Percentiles rank a stretch among this genome's conserved stretches.
Conservation (phyloP, 2,888 invertebrate species). For the Theretra japonica region DNA sequence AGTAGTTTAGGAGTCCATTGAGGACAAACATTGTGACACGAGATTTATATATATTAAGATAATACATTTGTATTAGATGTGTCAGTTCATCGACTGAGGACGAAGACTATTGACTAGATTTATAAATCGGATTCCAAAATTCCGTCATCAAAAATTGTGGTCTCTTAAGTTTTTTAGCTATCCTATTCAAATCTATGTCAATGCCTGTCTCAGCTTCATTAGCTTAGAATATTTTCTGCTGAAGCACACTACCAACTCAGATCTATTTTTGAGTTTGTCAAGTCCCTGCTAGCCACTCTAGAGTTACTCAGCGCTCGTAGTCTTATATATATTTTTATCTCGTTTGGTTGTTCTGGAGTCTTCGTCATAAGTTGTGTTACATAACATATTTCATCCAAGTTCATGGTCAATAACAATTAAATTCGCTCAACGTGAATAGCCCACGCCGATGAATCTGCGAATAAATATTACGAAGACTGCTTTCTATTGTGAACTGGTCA, state of each 20-base stretch:
- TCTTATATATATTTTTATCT: background rate
- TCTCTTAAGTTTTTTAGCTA: too few species aligned
- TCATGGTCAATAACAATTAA: constrained; percentile 3
- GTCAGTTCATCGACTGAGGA: background rate
- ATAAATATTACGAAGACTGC: background rate
- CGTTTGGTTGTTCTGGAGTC: background rate
- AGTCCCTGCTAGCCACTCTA: background rate
- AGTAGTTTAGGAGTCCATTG: too few species aligned
- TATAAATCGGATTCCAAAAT: too few species aligned
- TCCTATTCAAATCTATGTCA: too few species aligned
- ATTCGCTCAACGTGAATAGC: constrained; percentile 3
- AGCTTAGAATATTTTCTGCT: too few species aligned
- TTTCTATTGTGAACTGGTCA: too few species aligned
- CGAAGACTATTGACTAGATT: too few species aligned
- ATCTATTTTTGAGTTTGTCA: background rate
- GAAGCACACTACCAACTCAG: too few species aligned
- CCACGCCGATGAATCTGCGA: background rate
- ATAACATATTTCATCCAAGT: background rate
- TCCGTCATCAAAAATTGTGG: too few species aligned
- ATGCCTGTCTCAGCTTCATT: too few species aligned
- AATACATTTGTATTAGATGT: background rate
- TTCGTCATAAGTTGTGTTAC: constrained; percentile 8
- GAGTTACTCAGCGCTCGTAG: background rate
- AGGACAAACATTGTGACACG: too few species aligned
- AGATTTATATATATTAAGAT: too few species aligned